Percentiles rank a stretch among this genome's conserved stretches.
These are phyloP conservation scores for Machaerirhynchus nigripectus DNA, from an alignment of 2,113 vertebrate species.

Conservation along the genomic window DNA sequence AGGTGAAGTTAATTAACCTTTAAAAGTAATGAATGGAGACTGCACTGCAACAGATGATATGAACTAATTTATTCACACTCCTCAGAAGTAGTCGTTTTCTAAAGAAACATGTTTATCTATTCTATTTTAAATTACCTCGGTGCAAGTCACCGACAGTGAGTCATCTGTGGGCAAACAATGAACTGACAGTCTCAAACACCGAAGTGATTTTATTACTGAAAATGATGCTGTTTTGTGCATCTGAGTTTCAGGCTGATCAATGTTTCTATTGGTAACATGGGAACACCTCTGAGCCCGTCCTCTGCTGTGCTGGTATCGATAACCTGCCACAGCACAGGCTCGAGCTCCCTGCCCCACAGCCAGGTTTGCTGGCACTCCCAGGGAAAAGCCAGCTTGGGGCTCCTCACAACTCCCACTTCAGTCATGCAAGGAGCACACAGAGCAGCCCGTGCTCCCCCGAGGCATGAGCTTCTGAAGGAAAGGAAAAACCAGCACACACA, in stretches of 20 bases:
- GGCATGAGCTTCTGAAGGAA: not conserved
- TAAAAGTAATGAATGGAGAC: not conserved
- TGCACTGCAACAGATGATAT: not conserved
- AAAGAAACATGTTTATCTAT: not conserved
- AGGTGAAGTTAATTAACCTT: constrained; percentile 31
- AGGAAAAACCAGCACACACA: not conserved
- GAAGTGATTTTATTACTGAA: not conserved
- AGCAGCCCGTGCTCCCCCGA: not conserved
- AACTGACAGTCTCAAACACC: not conserved
- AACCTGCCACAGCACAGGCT: not conserved
- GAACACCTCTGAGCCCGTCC: not conserved
- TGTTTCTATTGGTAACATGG: not conserved
- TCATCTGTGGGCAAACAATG: not conserved
- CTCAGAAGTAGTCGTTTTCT: not conserved
- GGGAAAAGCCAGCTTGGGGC: not conserved
- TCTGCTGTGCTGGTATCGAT: not conserved
- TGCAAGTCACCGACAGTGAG: not conserved
- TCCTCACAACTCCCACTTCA: not conserved
- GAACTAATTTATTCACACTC: not conserved
- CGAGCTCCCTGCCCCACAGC: not conserved
- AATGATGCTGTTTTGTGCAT: not conserved
- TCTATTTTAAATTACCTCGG: not conserved
- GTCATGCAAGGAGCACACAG: not conserved
- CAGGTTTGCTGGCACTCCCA: not conserved
- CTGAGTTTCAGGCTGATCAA: not conserved